These are phyloP conservation scores for Threskiornis aethiopicus DNA, from an alignment of 2,797 vertebrate genomes.

Conservation along the genomic window DNA sequence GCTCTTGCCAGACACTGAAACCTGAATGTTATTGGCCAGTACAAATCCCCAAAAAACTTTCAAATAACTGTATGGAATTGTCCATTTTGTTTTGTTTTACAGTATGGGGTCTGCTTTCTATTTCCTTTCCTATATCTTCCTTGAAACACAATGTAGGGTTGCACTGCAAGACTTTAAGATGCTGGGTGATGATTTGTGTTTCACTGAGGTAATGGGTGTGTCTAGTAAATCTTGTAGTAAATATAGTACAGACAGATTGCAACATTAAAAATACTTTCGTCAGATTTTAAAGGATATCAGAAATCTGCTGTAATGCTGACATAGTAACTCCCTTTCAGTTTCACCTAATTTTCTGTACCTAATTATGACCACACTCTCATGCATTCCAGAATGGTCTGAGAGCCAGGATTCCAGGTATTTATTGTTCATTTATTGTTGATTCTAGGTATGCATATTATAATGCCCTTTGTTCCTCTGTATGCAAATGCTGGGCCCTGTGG, in stretches of 20 bases:
- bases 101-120: neutral
- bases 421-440: neutral
- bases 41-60: neutral
- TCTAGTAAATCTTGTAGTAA: neutral
- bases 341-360: neutral
- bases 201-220: neutral
- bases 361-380: neutral
- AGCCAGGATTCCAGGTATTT: neutral
- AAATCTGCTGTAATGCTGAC: neutral
- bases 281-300: neutral
- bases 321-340: neutral
- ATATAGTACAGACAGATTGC: neutral
- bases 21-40: neutral
- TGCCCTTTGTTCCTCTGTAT: neutral
- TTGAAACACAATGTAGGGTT: neutral
- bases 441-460: neutral
- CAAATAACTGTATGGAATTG: neutral
- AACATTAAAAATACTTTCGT: neutral
- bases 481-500: neutral
- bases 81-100: neutral
- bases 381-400: neutral
- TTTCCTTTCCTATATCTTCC: neutral
- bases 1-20: neutral
- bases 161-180: neutral
- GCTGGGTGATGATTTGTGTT: neutral